Percentiles rank a stretch among this genome's conserved stretches.
Conservation (phyloP, 2,888 invertebrate species). For the Eremobia ochroleuca region DNA sequence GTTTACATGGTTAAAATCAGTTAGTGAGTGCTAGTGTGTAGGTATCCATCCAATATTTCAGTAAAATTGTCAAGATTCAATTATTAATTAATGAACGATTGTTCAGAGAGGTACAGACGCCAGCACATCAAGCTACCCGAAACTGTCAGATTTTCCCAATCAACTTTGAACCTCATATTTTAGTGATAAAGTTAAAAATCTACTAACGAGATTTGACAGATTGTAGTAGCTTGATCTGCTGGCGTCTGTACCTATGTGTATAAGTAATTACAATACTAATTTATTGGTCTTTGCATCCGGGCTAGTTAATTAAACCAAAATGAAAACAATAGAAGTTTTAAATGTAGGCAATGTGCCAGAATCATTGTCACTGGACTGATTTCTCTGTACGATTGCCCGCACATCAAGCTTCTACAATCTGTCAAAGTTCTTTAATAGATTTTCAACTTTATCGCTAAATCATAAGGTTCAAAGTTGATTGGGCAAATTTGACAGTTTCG, state of each 20-base stretch:
- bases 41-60: neutral
- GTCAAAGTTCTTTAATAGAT: too few species aligned
- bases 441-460: too few species aligned
- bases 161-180: too few species aligned
- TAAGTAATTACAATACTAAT: constrained; percentile 13
- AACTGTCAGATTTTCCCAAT: too few species aligned
- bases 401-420: too few species aligned
- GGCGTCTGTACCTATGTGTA: neutral
- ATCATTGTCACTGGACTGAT: neutral
- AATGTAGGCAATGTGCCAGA: constrained; percentile 25
- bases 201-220: too few species aligned
- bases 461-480: too few species aligned
- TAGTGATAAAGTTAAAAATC: too few species aligned
- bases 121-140: too few species aligned
- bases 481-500: too few species aligned
- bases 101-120: neutral
- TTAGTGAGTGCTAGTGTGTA: neutral
- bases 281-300: constrained; percentile 18
- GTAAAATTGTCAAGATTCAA: neutral
- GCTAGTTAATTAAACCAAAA: constrained; percentile 27
- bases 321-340: constrained; percentile 26
- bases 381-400: constrained; percentile 2
- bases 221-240: too few species aligned
- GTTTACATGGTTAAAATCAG: neutral
- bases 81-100: neutral